Evolutionary conservation across 1,140 invertebrate genomes (phyloP), one percentile per base, ranked within the genome.

Genomic region (Chionoecetes opilio): DNA sequence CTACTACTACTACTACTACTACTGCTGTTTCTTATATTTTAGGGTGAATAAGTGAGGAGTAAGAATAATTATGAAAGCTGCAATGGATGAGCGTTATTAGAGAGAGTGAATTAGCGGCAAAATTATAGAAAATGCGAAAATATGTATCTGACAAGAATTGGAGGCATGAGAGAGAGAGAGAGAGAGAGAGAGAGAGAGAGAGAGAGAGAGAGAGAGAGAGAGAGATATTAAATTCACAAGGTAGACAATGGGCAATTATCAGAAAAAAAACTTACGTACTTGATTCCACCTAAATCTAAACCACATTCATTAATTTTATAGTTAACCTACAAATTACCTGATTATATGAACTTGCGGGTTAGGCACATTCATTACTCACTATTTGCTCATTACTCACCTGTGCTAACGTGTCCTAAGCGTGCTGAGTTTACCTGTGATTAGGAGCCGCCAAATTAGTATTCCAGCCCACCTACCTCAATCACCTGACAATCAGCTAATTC

Each of bases 121-220:
- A 63, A 21, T 14, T 8, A 63, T 17, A 75, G 63, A 75, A 26
- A 75, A 26, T n/a, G 63, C 26, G 63, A 75, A 26, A 75, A n/a
- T n/a, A n/a, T n/a, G n/a, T n/a, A n/a, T n/a, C n/a, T n/a, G n/a
- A n/a, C n/a, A n/a, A n/a, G n/a, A n/a, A n/a, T n/a, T n/a, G n/a
- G n/a, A n/a, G n/a, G n/a, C n/a, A n/a, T n/a, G 63, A 75, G 63
- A 75, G 63, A 75, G 63, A 75, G 63, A 75, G 63, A 75, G 63
- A 75, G 63, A 75, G 63, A 75, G 63, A 75, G 63, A 75, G 63
- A 75, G 63, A 75, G 63, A 75, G 63, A 75, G 63, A 75, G 63
- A 75, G 63, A 75, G 63, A 75, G 63, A 75, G 53, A 63, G 53
- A 63, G 53, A 63, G 53, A 63, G 53, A 63, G 53, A 63, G 53